Conservation (phyloP, 2,797 vertebrate genomes). For the Tragelaphus oryx region DNA sequence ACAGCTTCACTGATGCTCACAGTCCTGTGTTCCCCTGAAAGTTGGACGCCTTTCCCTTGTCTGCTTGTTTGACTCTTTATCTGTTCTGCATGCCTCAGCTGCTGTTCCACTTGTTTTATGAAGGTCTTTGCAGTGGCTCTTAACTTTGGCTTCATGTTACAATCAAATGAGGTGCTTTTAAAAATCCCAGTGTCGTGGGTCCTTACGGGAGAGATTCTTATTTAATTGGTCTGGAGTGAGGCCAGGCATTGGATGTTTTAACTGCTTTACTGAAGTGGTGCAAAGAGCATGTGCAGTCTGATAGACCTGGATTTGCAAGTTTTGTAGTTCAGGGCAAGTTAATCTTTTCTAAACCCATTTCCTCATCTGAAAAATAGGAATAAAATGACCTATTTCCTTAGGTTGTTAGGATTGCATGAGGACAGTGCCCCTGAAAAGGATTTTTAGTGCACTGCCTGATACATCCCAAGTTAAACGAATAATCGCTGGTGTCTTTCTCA, state of each 20-base stretch:
- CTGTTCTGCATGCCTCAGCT: not conserved
- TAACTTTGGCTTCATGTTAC: not conserved
- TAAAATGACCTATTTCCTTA: constrained; percentile 48
- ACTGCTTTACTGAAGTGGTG: constrained; percentile 24
- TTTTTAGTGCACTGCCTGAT: not conserved
- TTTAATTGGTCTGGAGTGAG: not conserved
- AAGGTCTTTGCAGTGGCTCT: not conserved
- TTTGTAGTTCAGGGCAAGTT: constrained; percentile 7
- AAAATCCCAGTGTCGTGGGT: not conserved
- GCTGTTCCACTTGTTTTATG: not conserved
- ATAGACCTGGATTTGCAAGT: constrained; percentile 32
- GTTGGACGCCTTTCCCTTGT: not conserved
- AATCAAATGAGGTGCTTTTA: not conserved
- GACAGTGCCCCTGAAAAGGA: not conserved
- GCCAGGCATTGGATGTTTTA: not conserved
- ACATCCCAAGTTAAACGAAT: not conserved
- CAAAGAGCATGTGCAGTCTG: not conserved
- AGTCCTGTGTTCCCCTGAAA: not conserved
- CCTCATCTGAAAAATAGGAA: constrained; percentile 14
- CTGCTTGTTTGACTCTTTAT: not conserved
- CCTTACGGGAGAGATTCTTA: not conserved
- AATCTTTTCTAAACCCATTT: constrained; percentile 42
- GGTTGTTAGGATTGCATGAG: not conserved
- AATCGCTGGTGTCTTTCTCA: not conserved
- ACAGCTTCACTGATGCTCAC: not conserved